A percentile compares a stretch with the other conserved stretches of the same genome.
phyloP scores from a whole-genome alignment of 2,888 invertebrate genomes.

The Leistus spinibarbis region DNA sequence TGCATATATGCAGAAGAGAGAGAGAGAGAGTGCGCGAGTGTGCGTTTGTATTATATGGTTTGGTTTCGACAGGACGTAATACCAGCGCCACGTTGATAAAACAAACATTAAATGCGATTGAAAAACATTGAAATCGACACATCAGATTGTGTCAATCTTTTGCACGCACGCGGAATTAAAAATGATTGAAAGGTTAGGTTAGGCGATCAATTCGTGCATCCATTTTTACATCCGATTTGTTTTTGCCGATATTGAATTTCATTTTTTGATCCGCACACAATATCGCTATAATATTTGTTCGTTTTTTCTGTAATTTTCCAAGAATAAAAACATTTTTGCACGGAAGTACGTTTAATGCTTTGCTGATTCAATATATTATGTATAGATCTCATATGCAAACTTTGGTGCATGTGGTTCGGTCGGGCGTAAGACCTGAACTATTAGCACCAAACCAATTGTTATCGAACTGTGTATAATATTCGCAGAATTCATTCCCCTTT shows the following conservation, averaged over 20 bases:
- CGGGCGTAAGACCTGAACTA: too few relatives aligned
- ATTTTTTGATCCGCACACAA: background rate
- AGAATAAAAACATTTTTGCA: too few relatives aligned
- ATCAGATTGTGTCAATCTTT: background rate
- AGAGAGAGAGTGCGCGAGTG: background rate
- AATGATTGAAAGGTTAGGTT: background rate
- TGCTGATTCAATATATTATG: too few relatives aligned
- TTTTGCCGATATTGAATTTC: background rate
- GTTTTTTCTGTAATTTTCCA: background rate
- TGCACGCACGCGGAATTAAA: background rate
- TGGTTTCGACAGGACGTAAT: background rate
- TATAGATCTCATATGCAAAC: too few relatives aligned
- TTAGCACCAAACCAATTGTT: too few relatives aligned
- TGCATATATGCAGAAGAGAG: background rate
- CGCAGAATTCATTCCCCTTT: too few relatives aligned
- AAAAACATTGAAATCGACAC: constrained; percentile 4
- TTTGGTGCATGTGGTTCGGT: too few relatives aligned
- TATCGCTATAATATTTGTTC: background rate
- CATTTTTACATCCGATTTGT: background rate
- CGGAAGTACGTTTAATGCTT: too few relatives aligned
- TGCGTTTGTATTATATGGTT: background rate
- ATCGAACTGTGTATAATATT: too few relatives aligned
- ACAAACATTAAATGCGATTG: constrained; percentile 7
- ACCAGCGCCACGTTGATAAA: background rate
- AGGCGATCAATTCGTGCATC: background rate